These are phyloP conservation scores for Acleris emargana DNA, from an alignment of 2,888 invertebrate species.

Conservation along the genomic window DNA sequence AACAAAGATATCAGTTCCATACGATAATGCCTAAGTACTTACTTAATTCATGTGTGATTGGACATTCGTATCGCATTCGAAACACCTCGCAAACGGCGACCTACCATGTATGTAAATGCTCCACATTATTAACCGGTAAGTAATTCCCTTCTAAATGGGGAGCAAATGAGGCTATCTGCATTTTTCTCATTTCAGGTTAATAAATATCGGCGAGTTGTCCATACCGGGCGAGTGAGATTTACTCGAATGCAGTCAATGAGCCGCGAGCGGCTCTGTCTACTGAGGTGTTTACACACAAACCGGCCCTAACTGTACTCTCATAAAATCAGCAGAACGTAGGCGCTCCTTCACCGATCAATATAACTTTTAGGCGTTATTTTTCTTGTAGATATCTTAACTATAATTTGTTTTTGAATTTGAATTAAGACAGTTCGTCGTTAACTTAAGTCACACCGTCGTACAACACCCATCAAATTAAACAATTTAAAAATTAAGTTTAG, in stretches of 20 bases:
- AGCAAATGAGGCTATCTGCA: constrained; percentile 57
- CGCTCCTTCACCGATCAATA: constrained; percentile 21
- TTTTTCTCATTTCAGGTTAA: constrained; percentile 78
- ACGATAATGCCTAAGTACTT: no score
- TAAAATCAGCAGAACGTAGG: constrained; percentile 31
- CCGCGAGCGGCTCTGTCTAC: constrained; percentile 43
- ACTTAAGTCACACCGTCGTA: no score
- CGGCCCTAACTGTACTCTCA: constrained; percentile 35
- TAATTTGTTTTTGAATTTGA: no score
- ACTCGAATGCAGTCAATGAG: constrained; percentile 62
- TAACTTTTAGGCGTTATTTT: background rate
- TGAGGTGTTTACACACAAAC: constrained; percentile 28
- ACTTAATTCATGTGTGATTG: background rate
- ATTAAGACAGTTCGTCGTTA: no score
- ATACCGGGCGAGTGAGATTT: constrained; percentile 59
- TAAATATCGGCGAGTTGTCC: constrained; percentile 68
- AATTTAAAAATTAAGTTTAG: no score
- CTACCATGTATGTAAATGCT: constrained; percentile 35
- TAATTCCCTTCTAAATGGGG: constrained; percentile 43
- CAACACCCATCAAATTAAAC: no score
- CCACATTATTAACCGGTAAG: constrained; percentile 40
- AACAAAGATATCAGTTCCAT: no score
- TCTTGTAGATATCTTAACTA: no score
- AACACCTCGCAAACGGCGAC: constrained; percentile 5
- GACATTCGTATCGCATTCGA: constrained; percentile 6